Base-by-base conservation (phyloP, 2,797 vertebrate species). In the Pangasius larnaudii region DNA sequence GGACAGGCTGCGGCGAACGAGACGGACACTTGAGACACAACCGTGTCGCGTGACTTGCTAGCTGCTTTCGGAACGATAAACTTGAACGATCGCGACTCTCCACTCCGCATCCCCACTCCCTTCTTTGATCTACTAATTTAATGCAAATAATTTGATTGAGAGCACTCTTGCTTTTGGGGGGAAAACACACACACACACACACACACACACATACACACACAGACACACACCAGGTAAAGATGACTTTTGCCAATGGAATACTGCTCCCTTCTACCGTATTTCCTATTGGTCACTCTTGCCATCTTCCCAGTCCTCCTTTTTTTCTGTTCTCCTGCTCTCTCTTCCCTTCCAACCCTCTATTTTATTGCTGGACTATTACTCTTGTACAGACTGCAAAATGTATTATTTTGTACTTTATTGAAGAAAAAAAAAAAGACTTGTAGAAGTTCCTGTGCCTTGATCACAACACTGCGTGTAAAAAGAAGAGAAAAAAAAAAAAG, bases 321-420 rank as follows among this genome's bases (percentile, higher is more conserved):
- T 78, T 49, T 71, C 79, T 19, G 67, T 53, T 22, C 30, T 84
- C 63, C 53, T 72, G 30, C 33, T 81, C n/a, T 69, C 67, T 56
- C 56, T 49, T 16, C 30, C 10, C 49, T 72, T 80, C 91, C 95
- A 92, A 93, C 94, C 95, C 94, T 95, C 96, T 96, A 95, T 95
- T 96, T 97, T 97, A 97, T 97, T 97, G 97, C 97, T 98, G 97
- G 96, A 97, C 97, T 98, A 97, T 98, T 97, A 97, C 97, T 98
- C 97, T 97, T 98, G 97, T 98, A 98, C 97, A 98, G 97, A 98
- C 97, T 98, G 97, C 98, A 98, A 98, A 98, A 98, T 98, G 97
- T 97, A 98, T 98, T 97, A 98, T 98, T 98, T 98, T 98, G 97
- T 98, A 98, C 97, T 98, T 97, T 98, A 98, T 96, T 98, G 97